phyloP scores from a whole-genome alignment of 1,140 invertebrate genomes.

The Conus betulinus region DNA sequence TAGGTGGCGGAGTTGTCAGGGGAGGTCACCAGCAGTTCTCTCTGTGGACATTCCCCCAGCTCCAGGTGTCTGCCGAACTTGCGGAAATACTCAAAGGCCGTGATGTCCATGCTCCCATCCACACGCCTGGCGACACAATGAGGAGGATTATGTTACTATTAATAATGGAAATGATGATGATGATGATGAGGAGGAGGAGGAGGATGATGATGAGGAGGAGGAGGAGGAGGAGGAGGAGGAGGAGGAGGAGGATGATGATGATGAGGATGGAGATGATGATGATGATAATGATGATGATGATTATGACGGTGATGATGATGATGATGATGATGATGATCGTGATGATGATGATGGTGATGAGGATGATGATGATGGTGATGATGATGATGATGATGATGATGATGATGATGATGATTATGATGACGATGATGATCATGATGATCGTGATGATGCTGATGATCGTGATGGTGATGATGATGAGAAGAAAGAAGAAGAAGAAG shows the following conservation, averaged over 20 bases:
- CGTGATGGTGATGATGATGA: no score
- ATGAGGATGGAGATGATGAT: no score
- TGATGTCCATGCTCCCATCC: constrained; percentile 49
- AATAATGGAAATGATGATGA: no score
- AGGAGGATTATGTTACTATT: background rate
- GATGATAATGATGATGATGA: no score
- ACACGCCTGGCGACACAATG: constrained; percentile 29
- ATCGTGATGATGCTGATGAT: no score
- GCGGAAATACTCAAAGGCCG: constrained; percentile 55
- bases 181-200: no score
- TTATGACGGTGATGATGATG: background rate
- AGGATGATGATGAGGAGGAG: no score
- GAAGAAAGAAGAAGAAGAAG: no score
- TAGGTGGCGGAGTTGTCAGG: constrained; percentile 20
- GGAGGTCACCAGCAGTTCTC: constrained; percentile 30
- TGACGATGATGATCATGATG: no score
- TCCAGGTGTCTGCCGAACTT: constrained; percentile 48
- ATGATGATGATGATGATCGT: background rate
- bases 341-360: background rate
- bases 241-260: no score
- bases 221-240: no score
- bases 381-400: background rate
- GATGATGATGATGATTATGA: background rate
- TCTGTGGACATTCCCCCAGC: constrained; percentile 55
- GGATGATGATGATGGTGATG: background rate